Conservation (phyloP, 2,113 vertebrate species). For the Glareola pratincola region DNA sequence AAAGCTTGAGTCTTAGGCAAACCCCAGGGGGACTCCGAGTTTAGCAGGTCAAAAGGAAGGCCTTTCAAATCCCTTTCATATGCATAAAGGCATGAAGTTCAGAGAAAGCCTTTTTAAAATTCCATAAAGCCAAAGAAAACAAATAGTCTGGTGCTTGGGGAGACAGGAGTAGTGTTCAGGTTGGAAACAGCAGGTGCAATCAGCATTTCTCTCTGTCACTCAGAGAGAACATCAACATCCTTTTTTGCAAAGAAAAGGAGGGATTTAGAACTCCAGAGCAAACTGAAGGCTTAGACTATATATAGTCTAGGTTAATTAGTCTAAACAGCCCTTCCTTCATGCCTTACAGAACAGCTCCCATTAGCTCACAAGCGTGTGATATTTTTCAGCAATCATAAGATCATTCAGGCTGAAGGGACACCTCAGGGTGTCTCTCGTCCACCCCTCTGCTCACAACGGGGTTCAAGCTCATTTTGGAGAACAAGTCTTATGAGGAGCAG, state of each 20-base stretch:
- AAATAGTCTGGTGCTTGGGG: neutral
- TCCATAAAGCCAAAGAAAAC: neutral
- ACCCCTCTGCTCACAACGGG: neutral
- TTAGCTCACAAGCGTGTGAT: neutral
- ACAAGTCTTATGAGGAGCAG: too few relatives aligned
- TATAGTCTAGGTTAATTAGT: neutral
- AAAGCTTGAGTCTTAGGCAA: neutral
- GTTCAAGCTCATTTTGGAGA: neutral
- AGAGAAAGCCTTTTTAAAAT: neutral
- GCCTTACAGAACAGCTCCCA: neutral
- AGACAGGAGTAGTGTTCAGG: neutral
- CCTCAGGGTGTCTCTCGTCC: neutral
- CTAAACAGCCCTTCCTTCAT: neutral
- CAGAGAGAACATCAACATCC: fast-evolving
- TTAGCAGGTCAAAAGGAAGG: neutral
- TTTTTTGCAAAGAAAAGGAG: neutral
- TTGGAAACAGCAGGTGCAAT: neutral
- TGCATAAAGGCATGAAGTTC: neutral
- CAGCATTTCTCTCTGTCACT: neutral
- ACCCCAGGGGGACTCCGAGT: neutral
- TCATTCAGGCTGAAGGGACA: neutral
- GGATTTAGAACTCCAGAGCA: neutral
- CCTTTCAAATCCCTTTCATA: neutral
- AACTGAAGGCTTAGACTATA: neutral
- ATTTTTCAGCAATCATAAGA: neutral